Evolutionary conservation across 2,888 invertebrate genomes (phyloP), one percentile per base, ranked within the genome.

Genomic region (Fragum sueziense): DNA sequence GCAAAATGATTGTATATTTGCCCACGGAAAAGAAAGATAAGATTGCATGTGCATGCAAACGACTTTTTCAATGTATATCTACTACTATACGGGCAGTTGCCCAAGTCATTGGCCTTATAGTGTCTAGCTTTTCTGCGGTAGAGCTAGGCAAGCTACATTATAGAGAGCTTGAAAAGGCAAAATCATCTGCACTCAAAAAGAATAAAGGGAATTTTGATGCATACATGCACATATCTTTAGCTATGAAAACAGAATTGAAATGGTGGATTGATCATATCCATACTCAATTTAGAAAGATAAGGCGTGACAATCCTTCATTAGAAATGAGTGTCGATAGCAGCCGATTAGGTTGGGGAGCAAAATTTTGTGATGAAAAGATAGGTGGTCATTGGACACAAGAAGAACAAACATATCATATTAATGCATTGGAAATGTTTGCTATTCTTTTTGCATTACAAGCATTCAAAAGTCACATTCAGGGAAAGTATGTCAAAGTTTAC

Each of bases 41-140:
- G 31, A 81, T 76, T 20, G 29, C 22, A 22, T 14, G n/a, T 14
- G 41, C 41, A 52, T 74, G 76, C 29, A 34, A 31, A 27, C 57
- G 41, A 41, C 29, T 82, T 17, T 31, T 29, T 2, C n/a, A 29
- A 14, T 71, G 25, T 65, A 52, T 37, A 11, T 27, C 9, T 14
- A 61, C 69, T 25, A 61, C 37, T 6, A 80, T 85, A n/a, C 37
- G 78, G 29, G 7, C 47, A 20, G 72, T 85, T 22, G 76, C 76
- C 27, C 61, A 70, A 31, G 76, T 80, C 9, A 78, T 76, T 51
- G 82, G 79, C 2, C 31, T 79, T 22, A n/a, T 84, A 34, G 74
- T 80, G 14, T 65, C 84, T 2, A 41, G 65, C 20, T 76, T 81
- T 37, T 81, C 78, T 6, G 84, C 75, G 29, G 78, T 84, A 9